Percentiles rank a stretch among this genome's conserved stretches.
These are phyloP conservation scores for Nipponacmea schrenckii DNA, from an alignment of 2,888 invertebrate species.

Conservation along the genomic window DNA sequence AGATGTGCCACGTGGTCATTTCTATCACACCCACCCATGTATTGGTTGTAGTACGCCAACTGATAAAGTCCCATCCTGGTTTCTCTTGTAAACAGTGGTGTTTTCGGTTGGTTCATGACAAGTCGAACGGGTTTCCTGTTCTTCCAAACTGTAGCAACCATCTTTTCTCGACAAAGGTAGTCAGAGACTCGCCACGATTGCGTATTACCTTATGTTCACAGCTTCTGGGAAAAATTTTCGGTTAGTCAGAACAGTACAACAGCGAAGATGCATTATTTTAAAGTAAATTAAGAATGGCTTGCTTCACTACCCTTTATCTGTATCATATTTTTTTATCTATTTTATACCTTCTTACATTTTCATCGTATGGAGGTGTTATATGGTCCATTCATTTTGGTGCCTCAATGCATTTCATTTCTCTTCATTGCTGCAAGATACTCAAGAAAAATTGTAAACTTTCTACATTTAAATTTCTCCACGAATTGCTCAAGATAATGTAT, in stretches of 20 bases:
- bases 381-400: too few relatives aligned
- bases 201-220: neutral
- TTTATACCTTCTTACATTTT: too few relatives aligned
- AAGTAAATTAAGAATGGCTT: too few relatives aligned
- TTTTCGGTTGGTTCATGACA: slow-evolving; percentile 8
- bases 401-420: too few relatives aligned
- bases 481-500: slow-evolving; percentile 5
- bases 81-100: slow-evolving; percentile 10
- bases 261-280: neutral
- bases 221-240: neutral
- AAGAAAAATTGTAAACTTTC: too few relatives aligned
- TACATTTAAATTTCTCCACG: too few relatives aligned
- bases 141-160: slow-evolving; percentile 14
- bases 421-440: too few relatives aligned
- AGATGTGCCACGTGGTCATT: slow-evolving; percentile 30
- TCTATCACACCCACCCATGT: slow-evolving; percentile 28
- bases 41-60: slow-evolving; percentile 14
- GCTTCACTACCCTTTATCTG: too few relatives aligned
- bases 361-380: too few relatives aligned
- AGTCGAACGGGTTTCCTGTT: slow-evolving; percentile 26
- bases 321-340: too few relatives aligned
- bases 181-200: neutral
- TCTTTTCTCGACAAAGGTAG: neutral
- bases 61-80: neutral
- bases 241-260: slow-evolving; percentile 1